Conservation (phyloP, 2,797 vertebrate species). For the Etheostoma nigrum region DNA sequence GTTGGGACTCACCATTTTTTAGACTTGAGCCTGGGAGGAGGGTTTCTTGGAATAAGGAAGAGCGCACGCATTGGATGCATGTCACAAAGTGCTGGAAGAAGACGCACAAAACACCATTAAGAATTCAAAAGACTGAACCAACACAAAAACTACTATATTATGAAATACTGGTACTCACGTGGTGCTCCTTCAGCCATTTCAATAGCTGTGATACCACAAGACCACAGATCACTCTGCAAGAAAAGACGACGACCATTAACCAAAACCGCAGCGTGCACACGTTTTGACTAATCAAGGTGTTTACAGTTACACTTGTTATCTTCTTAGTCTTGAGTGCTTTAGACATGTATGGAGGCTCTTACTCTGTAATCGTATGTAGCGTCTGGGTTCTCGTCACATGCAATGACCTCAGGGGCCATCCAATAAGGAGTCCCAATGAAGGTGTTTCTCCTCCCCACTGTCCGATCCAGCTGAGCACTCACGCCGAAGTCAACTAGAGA, state of each 20-base stretch:
- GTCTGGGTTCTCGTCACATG: constrained; percentile 96
- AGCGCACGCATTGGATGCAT: constrained; percentile 96
- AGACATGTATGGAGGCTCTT: constrained; percentile 61
- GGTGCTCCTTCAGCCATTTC: constrained; percentile 99
- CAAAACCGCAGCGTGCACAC: not conserved
- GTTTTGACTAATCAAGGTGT: not conserved
- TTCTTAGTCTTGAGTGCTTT: not conserved
- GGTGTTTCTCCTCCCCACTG: constrained; percentile 95
- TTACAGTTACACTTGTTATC: not conserved
- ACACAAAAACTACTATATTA: not conserved
- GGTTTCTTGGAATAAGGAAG: constrained; percentile 94
- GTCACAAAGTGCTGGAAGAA: constrained; percentile 88
- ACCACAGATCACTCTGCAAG: constrained; percentile 97
- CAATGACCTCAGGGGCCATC: constrained; percentile 98
- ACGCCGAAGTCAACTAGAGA: constrained; percentile 94
- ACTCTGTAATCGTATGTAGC: constrained; percentile 98
- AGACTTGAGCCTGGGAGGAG: constrained; percentile 92
- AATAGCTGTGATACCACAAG: constrained; percentile 96
- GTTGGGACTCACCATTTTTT: constrained; percentile 89
- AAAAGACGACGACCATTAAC: constrained; percentile 47
- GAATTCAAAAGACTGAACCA: not conserved
- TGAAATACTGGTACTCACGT: constrained; percentile 87
- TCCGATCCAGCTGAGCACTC: constrained; percentile 96
- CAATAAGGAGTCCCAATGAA: constrained; percentile 98
- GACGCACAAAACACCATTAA: not conserved